Base-by-base conservation (phyloP, 2,888 invertebrate species). In the Teleiodes luculella region DNA sequence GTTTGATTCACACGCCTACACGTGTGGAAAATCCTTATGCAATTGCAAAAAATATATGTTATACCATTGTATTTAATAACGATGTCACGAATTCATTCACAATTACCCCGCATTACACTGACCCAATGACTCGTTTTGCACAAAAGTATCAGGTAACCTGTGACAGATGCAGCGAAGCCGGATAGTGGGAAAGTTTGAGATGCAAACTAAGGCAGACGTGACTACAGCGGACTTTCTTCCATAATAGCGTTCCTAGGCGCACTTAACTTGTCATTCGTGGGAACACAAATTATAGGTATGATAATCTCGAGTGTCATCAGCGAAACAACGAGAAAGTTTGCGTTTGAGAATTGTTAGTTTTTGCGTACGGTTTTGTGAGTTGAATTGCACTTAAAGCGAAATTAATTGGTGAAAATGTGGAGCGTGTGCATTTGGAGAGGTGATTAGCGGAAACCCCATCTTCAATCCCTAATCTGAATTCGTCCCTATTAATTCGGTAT, bases 171-270 rank as follows among this genome's bases (percentile, higher is more conserved):
- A 71, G 66, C 64, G 77, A 81, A 80, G 78, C 80, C 80, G 60
- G 75, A 76, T 78, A 79, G 74, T 77, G 78, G 73, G 79, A 83
- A 80, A 81, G 77, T 73, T 70, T 74, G 67, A 79, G 80, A 86
- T 85, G 84, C 84, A 83, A 83, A 86, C 79, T 81, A 78, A 83
- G 78, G 72, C 80, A 80, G 78, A 86, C 88, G 86, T 87, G 86
- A 86, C 84, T 86, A 66, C 69, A 76, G 66, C 70, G 67, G 76
- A 83, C 83, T 87, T 86, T 88, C 88, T 83, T 85, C 76, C 62
- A 67, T 77, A 80, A 83, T 80, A 76, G 72, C 70, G 67, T 74
- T 72, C 63, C 65, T 61, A 74, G 76, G 70, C 77, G 78, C 76
- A 83, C 74, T 83, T 80, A 82, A 66, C 73, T 83, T 81, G 80